Percentiles rank a stretch among this genome's conserved stretches.
Evolutionary conservation across 2,113 vertebrate species (phyloP).

Genomic region (Catharus fuscescens): DNA sequence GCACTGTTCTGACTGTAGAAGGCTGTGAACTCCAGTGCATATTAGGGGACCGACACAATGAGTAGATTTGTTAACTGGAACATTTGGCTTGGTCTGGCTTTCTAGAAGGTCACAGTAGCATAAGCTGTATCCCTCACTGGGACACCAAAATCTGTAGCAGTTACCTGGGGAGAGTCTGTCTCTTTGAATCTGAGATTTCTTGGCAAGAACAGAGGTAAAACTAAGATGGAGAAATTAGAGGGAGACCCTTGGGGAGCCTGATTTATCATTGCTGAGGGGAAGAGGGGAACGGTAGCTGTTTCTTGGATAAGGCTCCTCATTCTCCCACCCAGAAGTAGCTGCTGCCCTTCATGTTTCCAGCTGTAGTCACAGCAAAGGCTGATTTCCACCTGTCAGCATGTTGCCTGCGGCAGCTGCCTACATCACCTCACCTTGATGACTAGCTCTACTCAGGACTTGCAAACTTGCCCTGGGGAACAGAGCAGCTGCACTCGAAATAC

Average conservation of each 20-base stretch:
- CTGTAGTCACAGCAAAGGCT: neutral
- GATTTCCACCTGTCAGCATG: neutral
- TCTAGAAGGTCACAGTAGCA: neutral
- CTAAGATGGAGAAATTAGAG: neutral
- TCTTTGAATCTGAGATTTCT: neutral
- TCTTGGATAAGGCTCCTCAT: neutral
- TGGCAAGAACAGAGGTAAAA: neutral
- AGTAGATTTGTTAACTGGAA: neutral
- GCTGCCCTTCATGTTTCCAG: neutral
- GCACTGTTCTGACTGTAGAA: neutral
- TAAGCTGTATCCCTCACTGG: neutral
- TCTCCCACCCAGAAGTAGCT: neutral
- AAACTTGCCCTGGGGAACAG: conserved; percentile 6
- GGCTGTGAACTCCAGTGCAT: neutral
- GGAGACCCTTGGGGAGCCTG: neutral
- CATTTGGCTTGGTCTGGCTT: neutral
- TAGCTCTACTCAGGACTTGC: neutral
- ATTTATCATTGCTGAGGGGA: neutral
- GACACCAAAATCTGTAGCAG: neutral
- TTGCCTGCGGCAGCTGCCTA: conserved; percentile 19
- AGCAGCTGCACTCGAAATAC: conserved; percentile 23
- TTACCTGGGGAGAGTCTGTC: neutral
- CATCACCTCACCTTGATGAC: conserved; percentile 8
- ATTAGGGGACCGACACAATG: neutral
- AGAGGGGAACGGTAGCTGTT: neutral